Evolutionary conservation across 2,888 invertebrate species (phyloP).

Genomic region (Tiphia femorata): DNA sequence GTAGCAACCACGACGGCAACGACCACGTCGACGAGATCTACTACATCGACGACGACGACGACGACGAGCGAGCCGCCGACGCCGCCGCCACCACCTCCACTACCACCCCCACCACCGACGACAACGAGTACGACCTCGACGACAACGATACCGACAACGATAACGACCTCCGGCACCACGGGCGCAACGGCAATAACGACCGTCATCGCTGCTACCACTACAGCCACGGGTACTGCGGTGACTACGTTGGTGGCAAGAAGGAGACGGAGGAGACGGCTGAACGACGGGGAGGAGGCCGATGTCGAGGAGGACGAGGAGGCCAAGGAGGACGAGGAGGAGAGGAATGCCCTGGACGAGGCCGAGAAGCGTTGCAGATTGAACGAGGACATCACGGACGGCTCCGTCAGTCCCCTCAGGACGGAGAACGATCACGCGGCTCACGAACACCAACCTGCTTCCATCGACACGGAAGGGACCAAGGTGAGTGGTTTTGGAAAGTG

Average conservation of each 20-base stretch:
- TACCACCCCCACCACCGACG: slow-evolving; percentile 1
- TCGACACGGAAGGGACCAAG: slow-evolving; percentile 64
- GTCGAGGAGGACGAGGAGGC: slow-evolving; percentile 48
- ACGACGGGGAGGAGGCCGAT: slow-evolving; percentile 39
- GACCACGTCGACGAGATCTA: slow-evolving; percentile 34
- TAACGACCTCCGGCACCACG: slow-evolving; percentile 30
- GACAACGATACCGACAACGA: slow-evolving; percentile 22
- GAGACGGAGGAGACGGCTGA: slow-evolving; percentile 44
- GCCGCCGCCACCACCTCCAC: slow-evolving; percentile 1
- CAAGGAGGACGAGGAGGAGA: slow-evolving; percentile 69
- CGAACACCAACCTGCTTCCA: slow-evolving; percentile 54
- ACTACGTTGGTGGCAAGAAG: slow-evolving; percentile 43
- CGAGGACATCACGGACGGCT: slow-evolving; percentile 55
- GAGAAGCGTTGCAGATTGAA: slow-evolving; percentile 59
- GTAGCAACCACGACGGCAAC: slow-evolving; percentile 40
- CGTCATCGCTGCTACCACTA: slow-evolving; percentile 20
- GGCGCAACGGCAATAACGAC: slow-evolving; percentile 35
- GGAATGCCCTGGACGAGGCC: slow-evolving; percentile 51
- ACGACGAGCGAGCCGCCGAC: slow-evolving; percentile 21
- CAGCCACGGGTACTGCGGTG: slow-evolving; percentile 46
- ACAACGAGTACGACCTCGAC: slow-evolving; percentile 8
- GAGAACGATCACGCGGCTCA: slow-evolving; percentile 54
- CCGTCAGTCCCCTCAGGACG: slow-evolving; percentile 54
- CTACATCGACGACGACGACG: slow-evolving; percentile 14
- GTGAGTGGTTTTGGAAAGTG: slow-evolving; percentile 33